A percentile compares a stretch with the other conserved stretches of the same genome.
Evolutionary conservation across 2,797 vertebrate genomes (phyloP).

Genomic region (Cryptoprocta ferox): DNA sequence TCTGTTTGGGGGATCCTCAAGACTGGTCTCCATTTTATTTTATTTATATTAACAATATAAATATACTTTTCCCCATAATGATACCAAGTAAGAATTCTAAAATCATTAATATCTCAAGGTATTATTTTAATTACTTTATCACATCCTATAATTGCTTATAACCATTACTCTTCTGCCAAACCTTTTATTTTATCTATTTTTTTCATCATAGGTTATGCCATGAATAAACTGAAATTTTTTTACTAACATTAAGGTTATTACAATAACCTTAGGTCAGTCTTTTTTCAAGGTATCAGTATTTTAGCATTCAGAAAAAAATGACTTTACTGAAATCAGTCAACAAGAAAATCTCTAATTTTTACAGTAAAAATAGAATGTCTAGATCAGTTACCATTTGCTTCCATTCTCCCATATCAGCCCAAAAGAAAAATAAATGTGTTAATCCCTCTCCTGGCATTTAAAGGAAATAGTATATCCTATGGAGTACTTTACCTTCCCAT

Average conservation of each 20-base stretch:
- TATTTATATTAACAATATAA: not conserved
- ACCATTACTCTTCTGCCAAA: not conserved
- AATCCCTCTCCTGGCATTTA: not conserved
- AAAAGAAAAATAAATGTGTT: constrained; percentile 4
- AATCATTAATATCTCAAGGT: not conserved
- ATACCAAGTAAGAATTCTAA: not conserved
- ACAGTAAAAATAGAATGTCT: not conserved
- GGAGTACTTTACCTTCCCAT: not conserved
- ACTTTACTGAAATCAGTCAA: not conserved
- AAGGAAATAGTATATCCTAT: not conserved
- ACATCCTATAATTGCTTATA: not conserved
- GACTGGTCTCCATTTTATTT: not conserved
- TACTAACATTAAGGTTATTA: not conserved
- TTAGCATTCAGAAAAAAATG: not conserved
- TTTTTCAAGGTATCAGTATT: not conserved
- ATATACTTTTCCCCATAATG: not conserved
- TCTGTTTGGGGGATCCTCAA: not conserved
- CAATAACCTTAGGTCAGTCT: not conserved
- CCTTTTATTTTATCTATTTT: not conserved
- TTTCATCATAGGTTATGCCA: not conserved
- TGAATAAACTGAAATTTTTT: not conserved
- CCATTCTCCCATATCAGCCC: not conserved
- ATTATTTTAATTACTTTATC: not conserved
- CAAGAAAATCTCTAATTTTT: constrained; percentile 15
- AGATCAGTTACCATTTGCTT: not conserved